A percentile compares a stretch with the other conserved stretches of the same genome.
These are phyloP conservation scores for Aspidiotus destructor DNA, from an alignment of 2,888 invertebrate genomes.

Conservation along the genomic window DNA sequence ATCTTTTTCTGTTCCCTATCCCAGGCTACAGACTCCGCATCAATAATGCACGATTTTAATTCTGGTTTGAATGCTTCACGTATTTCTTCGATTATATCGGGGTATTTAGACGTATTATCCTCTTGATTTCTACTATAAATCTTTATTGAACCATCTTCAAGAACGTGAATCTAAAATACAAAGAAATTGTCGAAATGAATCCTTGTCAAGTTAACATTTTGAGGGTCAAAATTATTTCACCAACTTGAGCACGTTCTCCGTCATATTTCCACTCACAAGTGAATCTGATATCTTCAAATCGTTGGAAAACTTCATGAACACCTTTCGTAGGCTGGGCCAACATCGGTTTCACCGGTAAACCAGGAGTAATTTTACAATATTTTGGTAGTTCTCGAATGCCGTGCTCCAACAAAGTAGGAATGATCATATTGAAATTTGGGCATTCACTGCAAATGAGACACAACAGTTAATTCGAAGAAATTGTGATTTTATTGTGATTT, in stretches of 20 bases:
- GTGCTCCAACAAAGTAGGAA: constrained; percentile 65
- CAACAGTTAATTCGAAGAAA: background rate
- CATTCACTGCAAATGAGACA: constrained; percentile 61
- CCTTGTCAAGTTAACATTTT: background rate
- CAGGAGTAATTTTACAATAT: constrained; percentile 78
- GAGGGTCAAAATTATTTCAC: background rate
- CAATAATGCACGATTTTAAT: constrained; percentile 77
- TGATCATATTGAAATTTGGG: constrained; percentile 80
- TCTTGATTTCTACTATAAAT: constrained; percentile 95
- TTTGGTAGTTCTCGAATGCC: constrained; percentile 65
- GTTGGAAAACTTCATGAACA: constrained; percentile 72
- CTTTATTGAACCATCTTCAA: constrained; percentile 56
- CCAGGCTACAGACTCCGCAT: constrained; percentile 97
- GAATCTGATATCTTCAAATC: constrained; percentile 77
- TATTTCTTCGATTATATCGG: constrained; percentile 75
- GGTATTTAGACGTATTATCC: constrained; percentile 88
- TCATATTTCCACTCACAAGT: constrained; percentile 99
- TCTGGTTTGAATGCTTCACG: constrained; percentile 45
- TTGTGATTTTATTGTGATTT: too few species aligned
- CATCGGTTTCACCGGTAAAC: constrained; percentile 95
- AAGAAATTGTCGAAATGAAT: background rate
- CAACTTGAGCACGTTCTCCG: constrained; percentile 90
- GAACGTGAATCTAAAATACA: constrained; percentile 56
- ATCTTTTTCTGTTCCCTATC: constrained; percentile 78
- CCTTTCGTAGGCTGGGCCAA: constrained; percentile 95